Evolutionary conservation across 1,140 invertebrate genomes (phyloP), one percentile per base, ranked within the genome.

Genomic region (Danaus melanippus): DNA sequence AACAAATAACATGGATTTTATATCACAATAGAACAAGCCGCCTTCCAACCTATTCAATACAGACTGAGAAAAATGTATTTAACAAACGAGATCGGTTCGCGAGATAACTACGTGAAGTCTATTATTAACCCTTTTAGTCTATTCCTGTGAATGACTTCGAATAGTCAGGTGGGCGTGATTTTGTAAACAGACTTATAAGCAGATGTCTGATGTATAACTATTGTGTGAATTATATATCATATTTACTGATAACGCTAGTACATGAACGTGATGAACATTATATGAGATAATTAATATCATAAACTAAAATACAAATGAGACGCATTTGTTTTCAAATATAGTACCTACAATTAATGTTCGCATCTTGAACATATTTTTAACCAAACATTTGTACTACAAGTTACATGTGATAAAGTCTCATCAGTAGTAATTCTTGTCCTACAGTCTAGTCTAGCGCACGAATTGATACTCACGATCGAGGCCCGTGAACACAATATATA

Each of bases 1-100:
- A 71, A 79, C 74, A 79, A 77, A 84, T 86, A 82, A 74, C 63
- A 70, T 62, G 68, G 69, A 74, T 83, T 83, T 76, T 70, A 72
- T 78, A 76, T 72, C 60, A 83, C 74, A 84, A 86, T 80, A 62
- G 74, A 64, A 42, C 60, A 62, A 71, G 64, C 62, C 66, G 61
- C 58, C 62, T 67, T 65, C 67, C 66, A 64, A 69, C 66, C 64
- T 69, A 67, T 71, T 70, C 70, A 73, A 79, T 77, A 72, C 66
- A 71, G 57, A 67, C 68, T 67, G 66, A 72, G 64, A 74, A 83
- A 82, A 84, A 78, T 74, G 71, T 77, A 76, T 84, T 82, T 84
- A 80, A 80, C 78, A 75, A 76, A 75, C 63, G 55, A 74, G 78
- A 84, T 84, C 74, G 78, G 76, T 61, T 72, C 46, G 43, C 54